These are phyloP conservation scores for Labrus mixtus DNA, from an alignment of 2,113 vertebrate species.

Conservation along the genomic window DNA sequence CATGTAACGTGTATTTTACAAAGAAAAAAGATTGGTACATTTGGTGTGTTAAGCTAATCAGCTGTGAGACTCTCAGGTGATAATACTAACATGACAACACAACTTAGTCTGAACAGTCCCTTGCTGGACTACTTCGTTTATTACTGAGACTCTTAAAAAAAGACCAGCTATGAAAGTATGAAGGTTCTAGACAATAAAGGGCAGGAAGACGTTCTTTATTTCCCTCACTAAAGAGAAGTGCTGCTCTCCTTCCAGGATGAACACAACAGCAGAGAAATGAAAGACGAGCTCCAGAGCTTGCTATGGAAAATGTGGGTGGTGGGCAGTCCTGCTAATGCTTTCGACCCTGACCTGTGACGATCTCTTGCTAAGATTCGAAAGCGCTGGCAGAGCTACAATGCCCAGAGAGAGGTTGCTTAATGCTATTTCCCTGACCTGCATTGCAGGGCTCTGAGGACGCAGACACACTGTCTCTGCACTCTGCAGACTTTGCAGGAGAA, in stretches of 20 bases:
- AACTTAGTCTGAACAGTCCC: background rate
- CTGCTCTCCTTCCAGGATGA: background rate
- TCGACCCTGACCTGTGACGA: conserved; percentile 76
- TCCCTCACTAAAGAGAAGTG: conserved; percentile 54
- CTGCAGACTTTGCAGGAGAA: conserved; percentile 12
- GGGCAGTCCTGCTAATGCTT: conserved; percentile 62
- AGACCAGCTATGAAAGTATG: too few relatives aligned
- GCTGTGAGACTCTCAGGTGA: too few relatives aligned
- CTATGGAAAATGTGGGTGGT: conserved; percentile 73
- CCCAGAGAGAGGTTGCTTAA: conserved; percentile 19
- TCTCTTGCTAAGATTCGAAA: conserved; percentile 45
- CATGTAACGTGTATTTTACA: background rate
- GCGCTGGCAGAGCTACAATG: conserved; percentile 36
- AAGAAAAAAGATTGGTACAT: background rate
- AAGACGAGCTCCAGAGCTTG: conserved; percentile 69
- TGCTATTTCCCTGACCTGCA: conserved; percentile 27
- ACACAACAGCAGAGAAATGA: conserved; percentile 59
- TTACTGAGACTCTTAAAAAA: too few relatives aligned
- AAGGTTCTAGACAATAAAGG: background rate
- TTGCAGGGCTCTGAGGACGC: conserved; percentile 16
- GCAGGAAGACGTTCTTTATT: conserved; percentile 9
- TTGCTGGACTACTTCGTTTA: too few relatives aligned
- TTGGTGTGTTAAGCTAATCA: background rate
- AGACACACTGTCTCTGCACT: conserved; percentile 36
- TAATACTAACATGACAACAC: background rate